These are phyloP conservation scores for Nerophis lumbriciformis DNA, from an alignment of 2,113 vertebrate species.

Conservation along the genomic window DNA sequence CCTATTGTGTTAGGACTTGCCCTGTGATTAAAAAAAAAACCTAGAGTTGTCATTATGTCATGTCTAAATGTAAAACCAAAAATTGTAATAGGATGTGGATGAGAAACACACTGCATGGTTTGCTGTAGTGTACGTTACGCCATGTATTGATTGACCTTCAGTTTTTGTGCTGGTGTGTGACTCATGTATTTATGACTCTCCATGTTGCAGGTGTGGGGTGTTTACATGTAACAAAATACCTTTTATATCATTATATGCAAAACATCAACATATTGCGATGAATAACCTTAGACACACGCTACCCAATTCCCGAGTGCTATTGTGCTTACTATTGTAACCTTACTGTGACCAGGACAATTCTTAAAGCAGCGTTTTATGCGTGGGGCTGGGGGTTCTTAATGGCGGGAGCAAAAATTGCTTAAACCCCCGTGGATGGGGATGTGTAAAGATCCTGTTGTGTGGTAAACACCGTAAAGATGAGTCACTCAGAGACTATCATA, in stretches of 20 bases:
- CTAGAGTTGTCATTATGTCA: too few species aligned
- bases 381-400: conserved; percentile 17
- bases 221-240: not conserved
- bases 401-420: conserved; percentile 28
- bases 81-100: too few species aligned
- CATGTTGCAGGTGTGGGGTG: not conserved
- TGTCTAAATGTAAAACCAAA: too few species aligned
- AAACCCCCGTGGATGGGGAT: conserved; percentile 41
- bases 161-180: too few species aligned
- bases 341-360: not conserved
- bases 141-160: too few species aligned
- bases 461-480: conserved; percentile 65
- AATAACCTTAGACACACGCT: not conserved
- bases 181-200: too few species aligned
- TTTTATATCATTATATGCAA: not conserved
- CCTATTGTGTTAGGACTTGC: too few species aligned
- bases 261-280: not conserved
- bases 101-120: too few species aligned
- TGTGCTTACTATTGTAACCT: conserved; percentile 2
- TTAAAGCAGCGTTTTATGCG: conserved; percentile 15
- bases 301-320: not conserved
- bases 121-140: too few species aligned
- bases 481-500: conserved; percentile 57
- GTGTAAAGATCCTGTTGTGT: conserved; percentile 54
- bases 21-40: too few species aligned